Evolutionary conservation across 2,797 vertebrate species (phyloP).

Genomic region (Gila robusta): DNA sequence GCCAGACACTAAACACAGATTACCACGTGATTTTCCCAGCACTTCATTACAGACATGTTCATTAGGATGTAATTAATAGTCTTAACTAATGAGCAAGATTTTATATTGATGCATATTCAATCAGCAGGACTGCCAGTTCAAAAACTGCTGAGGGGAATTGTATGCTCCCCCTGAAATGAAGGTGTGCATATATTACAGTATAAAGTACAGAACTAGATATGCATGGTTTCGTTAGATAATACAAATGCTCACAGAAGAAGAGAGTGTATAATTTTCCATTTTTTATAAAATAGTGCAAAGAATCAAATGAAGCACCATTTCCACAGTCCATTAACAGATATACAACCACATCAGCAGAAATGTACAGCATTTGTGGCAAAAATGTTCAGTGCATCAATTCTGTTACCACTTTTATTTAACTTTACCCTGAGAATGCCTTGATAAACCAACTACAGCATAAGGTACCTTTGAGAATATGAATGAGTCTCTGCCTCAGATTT

Average conservation of each 20-base stretch:
- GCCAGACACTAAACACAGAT: constrained; percentile 30
- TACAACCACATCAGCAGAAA: constrained; percentile 11
- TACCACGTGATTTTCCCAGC: constrained; percentile 17
- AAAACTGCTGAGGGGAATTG: constrained; percentile 1
- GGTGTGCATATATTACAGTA: not conserved
- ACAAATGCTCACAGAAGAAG: not conserved
- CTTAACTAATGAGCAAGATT: constrained; percentile 19
- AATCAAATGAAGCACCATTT: not conserved
- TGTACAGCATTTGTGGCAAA: not conserved
- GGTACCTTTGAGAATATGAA: not conserved
- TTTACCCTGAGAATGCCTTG: not conserved
- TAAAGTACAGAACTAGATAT: not conserved
- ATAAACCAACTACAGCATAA: not conserved
- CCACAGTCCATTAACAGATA: not conserved
- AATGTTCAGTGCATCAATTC: not conserved
- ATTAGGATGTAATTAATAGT: constrained; percentile 40
- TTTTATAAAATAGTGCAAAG: not conserved
- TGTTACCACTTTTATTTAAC: not conserved
- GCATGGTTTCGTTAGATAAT: not conserved
- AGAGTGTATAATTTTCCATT: not conserved
- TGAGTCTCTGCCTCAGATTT: not conserved
- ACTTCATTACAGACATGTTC: constrained; percentile 26
- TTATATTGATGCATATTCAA: constrained; percentile 32
- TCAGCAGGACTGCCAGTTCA: not conserved
- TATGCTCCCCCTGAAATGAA: not conserved